Evolutionary conservation across 2,888 invertebrate genomes (phyloP), one percentile per base, ranked within the genome.

Genomic region (Pterobdella sp.): DNA sequence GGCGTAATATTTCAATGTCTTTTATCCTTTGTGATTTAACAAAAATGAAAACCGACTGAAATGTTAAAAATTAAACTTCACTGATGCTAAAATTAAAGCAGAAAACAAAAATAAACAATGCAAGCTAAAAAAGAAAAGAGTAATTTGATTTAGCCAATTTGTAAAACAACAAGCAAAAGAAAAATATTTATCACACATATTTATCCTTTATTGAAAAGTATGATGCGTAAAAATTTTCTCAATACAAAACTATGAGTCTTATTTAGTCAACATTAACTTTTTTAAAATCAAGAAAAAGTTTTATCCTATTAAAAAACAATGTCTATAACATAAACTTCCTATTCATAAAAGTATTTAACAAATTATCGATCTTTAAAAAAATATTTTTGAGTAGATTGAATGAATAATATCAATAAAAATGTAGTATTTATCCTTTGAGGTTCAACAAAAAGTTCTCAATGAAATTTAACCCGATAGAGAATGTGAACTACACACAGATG

Each of bases 1-100:
- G n/a, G 7, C 26, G 60, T 56, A 56, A 56, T 26, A 26, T 4
- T 56, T 18, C 22, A 42, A 14, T 42, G 49, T 42, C 49, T 14
- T 56, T 56, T 56, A 56, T 56, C 60, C 60, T 56, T 56, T 56
- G 60, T 26, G 60, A 26, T 56, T 56, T 56, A 56, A 56, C 60
- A 56, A 56, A 56, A 56, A 26, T 56, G 18, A 22, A 56, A 56
- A 56, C 26, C 60, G 60, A 56, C 60, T 56, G 26, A 7, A 22
- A 56, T 18, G 60, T 26, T 26, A 56, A 56, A 56, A 56, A 26
- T 56, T 56, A 26, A n/a, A n/a, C n/a, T n/a, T n/a, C n/a, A n/a
- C n/a, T n/a, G n/a, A n/a, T n/a, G n/a, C n/a, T n/a, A n/a, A n/a
- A n/a, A n/a, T 56, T 22, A 18, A 56, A 26, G 10, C n/a, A n/a